Evolutionary conservation across 1,140 invertebrate species (phyloP), one percentile per base, ranked within the genome.

Genomic region (Archivesica marissinica): DNA sequence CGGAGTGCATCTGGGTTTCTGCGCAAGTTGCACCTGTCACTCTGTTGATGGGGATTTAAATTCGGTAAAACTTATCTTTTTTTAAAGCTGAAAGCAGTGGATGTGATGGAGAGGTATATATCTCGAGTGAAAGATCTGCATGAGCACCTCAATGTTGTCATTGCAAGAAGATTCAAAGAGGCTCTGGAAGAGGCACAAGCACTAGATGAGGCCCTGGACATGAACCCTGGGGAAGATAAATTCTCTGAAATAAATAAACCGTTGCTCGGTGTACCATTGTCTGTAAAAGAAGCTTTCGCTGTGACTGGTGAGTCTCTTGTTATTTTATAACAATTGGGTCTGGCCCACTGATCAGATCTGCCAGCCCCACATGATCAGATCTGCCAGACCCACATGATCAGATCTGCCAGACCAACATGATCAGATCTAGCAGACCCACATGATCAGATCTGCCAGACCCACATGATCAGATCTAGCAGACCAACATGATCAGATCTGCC

Each of bases 271-370:
- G 92, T 94, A 20, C 93, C 93, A 15, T 64, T 93, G 17, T 90
- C 93, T 72, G 89, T 91, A n/a, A 94, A 94, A 79, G 93, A 94
- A 86, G 90, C 92, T 28, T 93, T 94, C 89, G 86, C 81, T 59
- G 78, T 91, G 11, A 91, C 91, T 91, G 93, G 93, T 92, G 66
- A 66, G 20, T 23, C 7, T 9, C n/a, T 54, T 54, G 17, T 11
- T 54, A n/a, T n/a, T n/a, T n/a, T n/a, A n/a, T n/a, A n/a, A n/a
- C n/a, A n/a, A n/a, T n/a, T n/a, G n/a, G n/a, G n/a, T n/a, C n/a
- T n/a, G n/a, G n/a, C n/a, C n/a, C n/a, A n/a, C n/a, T n/a, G n/a
- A n/a, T n/a, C n/a, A n/a, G n/a, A n/a, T n/a, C n/a, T n/a, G n/a
- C n/a, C n/a, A n/a, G n/a, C n/a, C n/a, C n/a, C n/a, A n/a, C n/a